phyloP scores from a whole-genome alignment of 2,888 invertebrate genomes.

The Protonemura montana region DNA sequence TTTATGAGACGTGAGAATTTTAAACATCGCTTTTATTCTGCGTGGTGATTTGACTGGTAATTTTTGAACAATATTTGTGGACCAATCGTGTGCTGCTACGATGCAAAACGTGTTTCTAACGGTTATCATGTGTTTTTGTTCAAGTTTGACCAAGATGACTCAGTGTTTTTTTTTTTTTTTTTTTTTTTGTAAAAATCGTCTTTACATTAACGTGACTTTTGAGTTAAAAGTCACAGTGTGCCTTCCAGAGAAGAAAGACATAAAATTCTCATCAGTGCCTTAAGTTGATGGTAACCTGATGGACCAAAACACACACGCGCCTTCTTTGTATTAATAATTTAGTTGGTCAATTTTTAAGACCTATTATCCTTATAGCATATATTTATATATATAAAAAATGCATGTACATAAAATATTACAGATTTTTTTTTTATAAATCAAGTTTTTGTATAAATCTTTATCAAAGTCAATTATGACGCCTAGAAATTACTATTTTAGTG shows the following conservation, averaged over 20 bases:
- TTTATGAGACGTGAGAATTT: too few relatives aligned
- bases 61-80: background rate
- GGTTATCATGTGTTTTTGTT: background rate
- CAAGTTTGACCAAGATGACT: background rate
- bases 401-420: background rate
- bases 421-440: slow-evolving; percentile 15
- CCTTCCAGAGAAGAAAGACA: slow-evolving; percentile 7
- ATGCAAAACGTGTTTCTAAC: background rate
- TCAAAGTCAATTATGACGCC: slow-evolving; percentile 19
- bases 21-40: background rate
- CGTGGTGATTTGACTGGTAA: background rate
- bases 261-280: background rate
- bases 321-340: background rate
- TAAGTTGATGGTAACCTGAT: background rate
- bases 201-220: background rate
- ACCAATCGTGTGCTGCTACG: slow-evolving; percentile 1
- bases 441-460: background rate
- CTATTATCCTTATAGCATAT: background rate
- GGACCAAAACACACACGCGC: background rate
- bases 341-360: background rate
- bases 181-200: background rate
- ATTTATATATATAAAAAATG: too few relatives aligned
- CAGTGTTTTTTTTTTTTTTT: background rate
- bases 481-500: background rate
- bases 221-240: too few relatives aligned